Conservation (phyloP, 2,113 vertebrate genomes). For the Gasterosteus nipponicus region DNA sequence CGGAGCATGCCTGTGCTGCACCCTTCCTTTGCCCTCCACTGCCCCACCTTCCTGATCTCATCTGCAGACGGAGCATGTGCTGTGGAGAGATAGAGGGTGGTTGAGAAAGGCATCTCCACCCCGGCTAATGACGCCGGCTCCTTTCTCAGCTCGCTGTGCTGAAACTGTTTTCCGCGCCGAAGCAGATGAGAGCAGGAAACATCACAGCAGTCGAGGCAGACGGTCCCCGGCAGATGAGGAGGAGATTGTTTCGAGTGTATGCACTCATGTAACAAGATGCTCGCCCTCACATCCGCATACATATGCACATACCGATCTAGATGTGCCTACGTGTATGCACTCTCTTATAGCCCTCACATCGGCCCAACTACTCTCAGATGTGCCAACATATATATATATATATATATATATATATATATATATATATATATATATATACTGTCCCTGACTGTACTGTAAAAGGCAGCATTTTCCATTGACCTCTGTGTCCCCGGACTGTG, state of each 20-base stretch:
- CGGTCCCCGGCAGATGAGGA: slow-evolving; percentile 61
- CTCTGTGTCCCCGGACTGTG: slow-evolving; percentile 56
- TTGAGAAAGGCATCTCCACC: slow-evolving; percentile 72
- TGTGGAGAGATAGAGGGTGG: slow-evolving; percentile 76
- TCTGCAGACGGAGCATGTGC: slow-evolving; percentile 80
- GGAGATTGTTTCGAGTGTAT: slow-evolving; percentile 55
- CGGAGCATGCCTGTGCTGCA: slow-evolving; percentile 58
- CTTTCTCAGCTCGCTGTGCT: slow-evolving; percentile 50
- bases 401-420: slow-evolving; percentile 12
- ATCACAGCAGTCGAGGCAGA: slow-evolving; percentile 54
- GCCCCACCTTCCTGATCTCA: slow-evolving; percentile 80
- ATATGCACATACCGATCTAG: slow-evolving; percentile 19
- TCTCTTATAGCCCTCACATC: slow-evolving; percentile 21
- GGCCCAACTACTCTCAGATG: slow-evolving; percentile 16
- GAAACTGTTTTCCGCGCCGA: slow-evolving; percentile 52
- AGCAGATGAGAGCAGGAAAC: slow-evolving; percentile 57
- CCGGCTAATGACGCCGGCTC: slow-evolving; percentile 72
- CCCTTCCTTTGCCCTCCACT: slow-evolving; percentile 76
- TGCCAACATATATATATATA: not conserved
- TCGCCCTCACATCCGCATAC: slow-evolving; percentile 9
- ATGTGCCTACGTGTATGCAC: not conserved
- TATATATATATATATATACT: slow-evolving; percentile 11
- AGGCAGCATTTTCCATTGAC: slow-evolving; percentile 53
- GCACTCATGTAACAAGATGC: slow-evolving; percentile 30
- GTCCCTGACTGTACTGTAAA: slow-evolving; percentile 31